phyloP scores from a whole-genome alignment of 2,797 vertebrate species.

The Coendou prehensilis region DNA sequence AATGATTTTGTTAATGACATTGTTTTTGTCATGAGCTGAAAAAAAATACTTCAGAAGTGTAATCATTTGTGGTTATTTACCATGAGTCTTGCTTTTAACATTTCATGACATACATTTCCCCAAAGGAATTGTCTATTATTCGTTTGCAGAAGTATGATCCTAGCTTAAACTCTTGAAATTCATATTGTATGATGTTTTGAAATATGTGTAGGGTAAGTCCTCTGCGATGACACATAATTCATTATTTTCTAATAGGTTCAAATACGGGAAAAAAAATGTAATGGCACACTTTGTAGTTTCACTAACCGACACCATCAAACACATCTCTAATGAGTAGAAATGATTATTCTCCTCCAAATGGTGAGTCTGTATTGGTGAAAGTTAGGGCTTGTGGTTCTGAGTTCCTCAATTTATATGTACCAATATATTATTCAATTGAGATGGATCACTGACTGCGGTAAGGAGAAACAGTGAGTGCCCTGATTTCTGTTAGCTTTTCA shows the following conservation, averaged over 20 bases:
- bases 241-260: conserved; percentile 81
- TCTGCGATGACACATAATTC: conserved; percentile 76
- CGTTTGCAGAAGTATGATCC: background rate
- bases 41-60: background rate
- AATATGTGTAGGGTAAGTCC: conserved; percentile 71
- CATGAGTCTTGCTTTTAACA: background rate
- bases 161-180: conserved; percentile 74
- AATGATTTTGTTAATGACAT: background rate
- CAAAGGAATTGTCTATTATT: background rate
- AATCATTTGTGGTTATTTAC: background rate
- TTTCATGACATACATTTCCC: background rate
- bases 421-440: background rate
- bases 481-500: background rate
- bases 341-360: background rate
- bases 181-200: conserved; percentile 72
- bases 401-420: background rate
- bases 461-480: background rate
- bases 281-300: background rate
- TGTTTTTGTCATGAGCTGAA: background rate
- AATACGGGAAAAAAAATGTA: conserved; percentile 68
- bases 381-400: background rate
- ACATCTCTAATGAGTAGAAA: conserved; percentile 18
- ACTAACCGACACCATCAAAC: conserved; percentile 77
- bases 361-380: conserved; percentile 8
- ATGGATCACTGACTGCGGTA: background rate